phyloP scores from a whole-genome alignment of 2,113 vertebrate species.

The Megaleporinus macrocephalus region DNA sequence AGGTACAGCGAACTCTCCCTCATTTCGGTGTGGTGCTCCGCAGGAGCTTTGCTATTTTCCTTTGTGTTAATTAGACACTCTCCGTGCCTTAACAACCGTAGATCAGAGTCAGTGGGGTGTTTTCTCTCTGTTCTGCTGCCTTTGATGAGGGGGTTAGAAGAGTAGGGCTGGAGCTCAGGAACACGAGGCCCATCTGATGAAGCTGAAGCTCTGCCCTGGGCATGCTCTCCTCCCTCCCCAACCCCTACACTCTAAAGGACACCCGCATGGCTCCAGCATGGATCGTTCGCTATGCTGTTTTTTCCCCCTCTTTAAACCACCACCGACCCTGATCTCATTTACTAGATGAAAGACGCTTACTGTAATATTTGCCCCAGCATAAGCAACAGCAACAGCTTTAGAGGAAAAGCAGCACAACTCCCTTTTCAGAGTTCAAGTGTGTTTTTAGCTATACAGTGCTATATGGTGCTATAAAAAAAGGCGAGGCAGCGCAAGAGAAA shows the following conservation, averaged over 20 bases:
- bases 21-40: constrained; percentile 54
- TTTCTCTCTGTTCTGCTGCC: constrained; percentile 69
- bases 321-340: constrained; percentile 63
- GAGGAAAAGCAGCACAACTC: constrained; percentile 44
- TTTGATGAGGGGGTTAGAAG: constrained; percentile 75
- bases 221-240: constrained; percentile 30
- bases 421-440: constrained; percentile 55
- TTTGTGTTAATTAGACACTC: constrained; percentile 78
- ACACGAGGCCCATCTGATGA: constrained; percentile 67
- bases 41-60: constrained; percentile 63
- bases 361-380: constrained; percentile 64
- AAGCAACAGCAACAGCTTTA: constrained; percentile 58
- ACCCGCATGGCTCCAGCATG: constrained; percentile 53
- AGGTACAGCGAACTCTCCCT: constrained; percentile 47
- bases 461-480: constrained; percentile 51
- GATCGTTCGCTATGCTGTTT: constrained; percentile 58
- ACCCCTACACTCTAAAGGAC: constrained; percentile 35
- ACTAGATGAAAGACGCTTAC: constrained; percentile 68
- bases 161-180: constrained; percentile 56
- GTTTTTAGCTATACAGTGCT: constrained; percentile 57
- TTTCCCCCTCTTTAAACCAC: constrained; percentile 46
- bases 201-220: constrained; percentile 58
- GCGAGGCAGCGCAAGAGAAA: constrained; percentile 52
- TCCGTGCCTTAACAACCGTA: constrained; percentile 58
- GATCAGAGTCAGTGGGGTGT: constrained; percentile 64